Conservation (phyloP, 2,113 vertebrate species). For the Acrocephalus arundinaceus region DNA sequence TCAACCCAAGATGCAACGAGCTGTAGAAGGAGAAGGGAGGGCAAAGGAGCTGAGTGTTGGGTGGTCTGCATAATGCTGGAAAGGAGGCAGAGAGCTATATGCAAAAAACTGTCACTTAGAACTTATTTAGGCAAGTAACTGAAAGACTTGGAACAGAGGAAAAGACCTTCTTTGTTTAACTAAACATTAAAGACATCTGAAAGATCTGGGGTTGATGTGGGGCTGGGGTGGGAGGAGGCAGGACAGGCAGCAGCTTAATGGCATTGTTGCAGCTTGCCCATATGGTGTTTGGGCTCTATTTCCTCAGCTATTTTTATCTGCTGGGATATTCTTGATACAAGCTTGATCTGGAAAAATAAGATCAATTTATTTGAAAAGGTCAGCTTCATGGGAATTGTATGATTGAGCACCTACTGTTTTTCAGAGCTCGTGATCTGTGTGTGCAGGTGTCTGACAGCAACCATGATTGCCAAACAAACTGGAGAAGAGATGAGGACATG, state of each 20-base stretch:
- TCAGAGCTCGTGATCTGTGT: background rate
- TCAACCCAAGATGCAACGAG: background rate
- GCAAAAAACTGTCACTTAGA: slow-evolving; percentile 44
- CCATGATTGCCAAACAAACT: background rate
- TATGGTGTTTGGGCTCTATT: background rate
- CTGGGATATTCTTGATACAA: background rate
- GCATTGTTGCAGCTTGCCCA: slow-evolving; percentile 36
- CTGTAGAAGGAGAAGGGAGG: slow-evolving; percentile 3
- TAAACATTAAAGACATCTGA: slow-evolving; percentile 8
- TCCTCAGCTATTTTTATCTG: background rate
- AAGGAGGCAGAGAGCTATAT: background rate
- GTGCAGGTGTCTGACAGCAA: background rate
- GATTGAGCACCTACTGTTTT: background rate
- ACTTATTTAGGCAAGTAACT: slow-evolving; percentile 15
- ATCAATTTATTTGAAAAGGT: background rate
- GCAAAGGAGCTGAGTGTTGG: background rate
- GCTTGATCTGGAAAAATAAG: background rate
- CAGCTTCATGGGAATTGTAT: background rate
- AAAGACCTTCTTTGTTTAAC: slow-evolving; percentile 34
- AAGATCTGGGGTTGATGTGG: slow-evolving; percentile 21
- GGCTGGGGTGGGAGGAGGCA: slow-evolving; percentile 28
- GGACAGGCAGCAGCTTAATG: slow-evolving; percentile 23
- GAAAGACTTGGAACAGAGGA: slow-evolving; percentile 45
- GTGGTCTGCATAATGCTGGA: slow-evolving; percentile 24
- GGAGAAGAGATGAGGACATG: background rate